Base-by-base conservation (phyloP, 1,140 invertebrate species). In the Cepaea nemoralis region DNA sequence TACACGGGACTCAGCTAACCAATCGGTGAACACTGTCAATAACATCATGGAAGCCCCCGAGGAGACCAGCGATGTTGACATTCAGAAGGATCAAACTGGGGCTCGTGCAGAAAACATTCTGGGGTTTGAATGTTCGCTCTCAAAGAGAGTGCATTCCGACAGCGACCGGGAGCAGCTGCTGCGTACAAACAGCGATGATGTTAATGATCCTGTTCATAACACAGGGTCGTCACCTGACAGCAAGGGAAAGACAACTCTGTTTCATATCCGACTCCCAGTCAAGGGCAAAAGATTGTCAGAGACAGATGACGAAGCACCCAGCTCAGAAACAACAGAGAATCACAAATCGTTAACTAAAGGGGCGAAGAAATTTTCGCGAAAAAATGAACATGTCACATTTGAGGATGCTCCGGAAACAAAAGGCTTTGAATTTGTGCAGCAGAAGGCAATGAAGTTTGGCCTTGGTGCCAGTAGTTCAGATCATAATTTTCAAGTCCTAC, bases 401-500 rank as follows among this genome's bases (percentile, higher is more conserved):
- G 42, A 74, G 59, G 71, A 74, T 33, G 42, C 12, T 12, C 19
- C 39, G 5, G n/a, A 74, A 33, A 24, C 71, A 39, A 48, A 74
- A 33, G 8, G 35, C n/a, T 75, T 77, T 39, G 75, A 39, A 24
- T 77, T 77, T 77, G 75, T 77, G 8, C n/a, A 40, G 2, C 27
- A 77, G 31, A 59, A 66, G 55, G 75, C 75, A 33, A 77, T 22
- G 12, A 59, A 40, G 55, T 77, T 77, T 66, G 75, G 75, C n/a
- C 37, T 40, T 45, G 75, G 75, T 1, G 6, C 55, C 37, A 77
- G 75, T 66, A 63, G 75, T 39, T 45, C 75, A n/a, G 75, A 77
- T 63, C 33, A 37, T 39, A 55, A 55, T 77, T 40, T 40, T 45
- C 19, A 77, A 33, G 24, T 35, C 35, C 22, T 37, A 22, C 45